Evolutionary conservation across 2,113 vertebrate genomes (phyloP).

Genomic region (Rhinoptilus africanus): DNA sequence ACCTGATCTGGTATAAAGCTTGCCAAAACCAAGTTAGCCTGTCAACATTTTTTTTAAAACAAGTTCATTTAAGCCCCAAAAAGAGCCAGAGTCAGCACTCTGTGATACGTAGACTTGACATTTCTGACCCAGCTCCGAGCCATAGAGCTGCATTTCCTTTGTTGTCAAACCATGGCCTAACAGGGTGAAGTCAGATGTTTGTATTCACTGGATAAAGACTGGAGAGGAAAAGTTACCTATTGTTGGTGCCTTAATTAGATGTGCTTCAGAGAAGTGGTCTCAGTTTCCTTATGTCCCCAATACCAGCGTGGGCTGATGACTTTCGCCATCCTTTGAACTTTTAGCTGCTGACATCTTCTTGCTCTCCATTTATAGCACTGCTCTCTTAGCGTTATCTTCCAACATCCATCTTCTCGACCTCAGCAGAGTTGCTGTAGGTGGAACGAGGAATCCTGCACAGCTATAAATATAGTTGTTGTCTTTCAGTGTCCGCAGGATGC

Average conservation of each 20-base stretch:
- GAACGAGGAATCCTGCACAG: neutral
- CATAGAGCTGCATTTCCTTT: neutral
- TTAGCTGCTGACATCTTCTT: neutral
- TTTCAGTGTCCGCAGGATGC: neutral
- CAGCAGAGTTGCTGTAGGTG: neutral
- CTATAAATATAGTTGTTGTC: neutral
- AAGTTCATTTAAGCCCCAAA: neutral
- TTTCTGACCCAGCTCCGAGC: neutral
- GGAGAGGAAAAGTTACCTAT: neutral
- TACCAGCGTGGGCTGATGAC: accelerated
- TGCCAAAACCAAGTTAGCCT: neutral
- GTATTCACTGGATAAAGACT: neutral
- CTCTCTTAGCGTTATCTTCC: neutral
- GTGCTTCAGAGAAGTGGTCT: neutral
- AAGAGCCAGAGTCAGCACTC: neutral
- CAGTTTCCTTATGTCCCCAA: neutral
- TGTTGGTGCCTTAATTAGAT: neutral
- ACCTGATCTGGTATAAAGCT: neutral
- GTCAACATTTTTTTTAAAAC: neutral
- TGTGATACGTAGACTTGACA: neutral
- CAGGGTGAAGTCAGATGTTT: neutral
- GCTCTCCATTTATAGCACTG: neutral
- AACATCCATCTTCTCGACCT: neutral
- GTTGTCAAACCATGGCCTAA: neutral
- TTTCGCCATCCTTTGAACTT: neutral